phyloP scores from a whole-genome alignment of 2,888 invertebrate genomes.

The Lasioglossum zephyrum region DNA sequence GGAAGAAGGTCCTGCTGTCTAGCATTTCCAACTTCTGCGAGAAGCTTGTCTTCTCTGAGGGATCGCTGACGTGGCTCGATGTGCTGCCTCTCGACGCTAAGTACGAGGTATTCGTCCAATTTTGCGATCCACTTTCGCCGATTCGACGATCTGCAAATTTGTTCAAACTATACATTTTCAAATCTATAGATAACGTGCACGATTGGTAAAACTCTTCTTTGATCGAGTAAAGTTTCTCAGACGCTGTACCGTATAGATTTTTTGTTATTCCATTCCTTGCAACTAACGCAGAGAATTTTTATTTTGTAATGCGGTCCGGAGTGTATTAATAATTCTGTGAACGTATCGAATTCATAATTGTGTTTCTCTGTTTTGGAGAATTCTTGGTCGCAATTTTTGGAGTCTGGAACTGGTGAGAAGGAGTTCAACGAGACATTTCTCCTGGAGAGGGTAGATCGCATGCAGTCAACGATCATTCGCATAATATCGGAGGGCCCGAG shows the following conservation, averaged over 20 bases:
- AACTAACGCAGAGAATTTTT: background rate
- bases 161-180: background rate
- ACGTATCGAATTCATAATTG: background rate
- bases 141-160: background rate
- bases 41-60: slow-evolving; percentile 66
- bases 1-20: slow-evolving; percentile 74
- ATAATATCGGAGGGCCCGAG: slow-evolving; percentile 67
- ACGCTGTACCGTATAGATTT: too few species aligned
- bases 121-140: background rate
- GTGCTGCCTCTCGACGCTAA: slow-evolving; percentile 68
- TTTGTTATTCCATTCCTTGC: background rate
- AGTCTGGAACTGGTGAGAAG: background rate
- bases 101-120: slow-evolving; percentile 58
- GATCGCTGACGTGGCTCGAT: slow-evolving; percentile 57
- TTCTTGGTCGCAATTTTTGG: background rate
- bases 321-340: background rate
- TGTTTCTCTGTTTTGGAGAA: background rate
- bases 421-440: slow-evolving; percentile 68
- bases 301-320: background rate
- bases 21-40: slow-evolving; percentile 78
- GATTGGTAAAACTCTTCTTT: too few species aligned
- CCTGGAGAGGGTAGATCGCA: slow-evolving; percentile 65
- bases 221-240: too few species aligned
- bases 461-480: slow-evolving; percentile 68
- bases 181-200: background rate